phyloP scores from a whole-genome alignment of 1,140 invertebrate genomes.

The Ceratina calcarata region DNA sequence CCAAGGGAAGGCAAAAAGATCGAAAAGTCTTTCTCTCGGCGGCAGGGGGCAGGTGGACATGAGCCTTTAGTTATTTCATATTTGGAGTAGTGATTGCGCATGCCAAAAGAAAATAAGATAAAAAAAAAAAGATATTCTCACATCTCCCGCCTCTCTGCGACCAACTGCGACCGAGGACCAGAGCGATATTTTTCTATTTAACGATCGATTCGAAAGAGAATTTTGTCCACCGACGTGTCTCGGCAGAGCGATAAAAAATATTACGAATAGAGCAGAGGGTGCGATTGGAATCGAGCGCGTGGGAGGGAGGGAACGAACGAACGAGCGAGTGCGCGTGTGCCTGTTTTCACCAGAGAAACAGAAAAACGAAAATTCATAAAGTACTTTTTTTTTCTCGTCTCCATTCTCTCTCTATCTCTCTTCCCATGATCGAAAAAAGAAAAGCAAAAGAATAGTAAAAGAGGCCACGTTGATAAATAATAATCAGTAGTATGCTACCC shows the following conservation, averaged over 20 bases:
- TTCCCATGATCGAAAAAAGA: constrained; percentile 10
- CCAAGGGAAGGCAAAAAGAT: not conserved
- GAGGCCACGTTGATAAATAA: constrained; percentile 54
- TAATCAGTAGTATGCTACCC: constrained; percentile 65
- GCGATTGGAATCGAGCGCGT: constrained; percentile 60
- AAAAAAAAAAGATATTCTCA: constrained; percentile 78
- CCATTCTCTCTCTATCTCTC: constrained; percentile 23
- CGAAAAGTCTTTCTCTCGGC: constrained; percentile 62
- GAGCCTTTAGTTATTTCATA: constrained; percentile 80
- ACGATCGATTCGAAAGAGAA: constrained; percentile 73
- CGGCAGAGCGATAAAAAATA: constrained; percentile 55
- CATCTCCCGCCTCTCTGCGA: constrained; percentile 80
- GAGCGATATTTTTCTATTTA: constrained; percentile 70
- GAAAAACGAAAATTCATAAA: constrained; percentile 41
- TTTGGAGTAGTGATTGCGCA: constrained; percentile 81
- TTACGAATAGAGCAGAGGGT: constrained; percentile 43
- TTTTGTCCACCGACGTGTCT: constrained; percentile 61
- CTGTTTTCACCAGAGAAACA: constrained; percentile 49
- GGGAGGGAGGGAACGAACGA: constrained; percentile 51
- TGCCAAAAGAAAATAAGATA: constrained; percentile 73
- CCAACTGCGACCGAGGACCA: constrained; percentile 76
- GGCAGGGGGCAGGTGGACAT: constrained; percentile 76
- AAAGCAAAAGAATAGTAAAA: constrained; percentile 43
- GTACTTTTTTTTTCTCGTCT: constrained; percentile 6
- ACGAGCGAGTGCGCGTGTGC: constrained; percentile 58